phyloP scores from a whole-genome alignment of 2,797 vertebrate species.

The Premnoplex brunnescens region DNA sequence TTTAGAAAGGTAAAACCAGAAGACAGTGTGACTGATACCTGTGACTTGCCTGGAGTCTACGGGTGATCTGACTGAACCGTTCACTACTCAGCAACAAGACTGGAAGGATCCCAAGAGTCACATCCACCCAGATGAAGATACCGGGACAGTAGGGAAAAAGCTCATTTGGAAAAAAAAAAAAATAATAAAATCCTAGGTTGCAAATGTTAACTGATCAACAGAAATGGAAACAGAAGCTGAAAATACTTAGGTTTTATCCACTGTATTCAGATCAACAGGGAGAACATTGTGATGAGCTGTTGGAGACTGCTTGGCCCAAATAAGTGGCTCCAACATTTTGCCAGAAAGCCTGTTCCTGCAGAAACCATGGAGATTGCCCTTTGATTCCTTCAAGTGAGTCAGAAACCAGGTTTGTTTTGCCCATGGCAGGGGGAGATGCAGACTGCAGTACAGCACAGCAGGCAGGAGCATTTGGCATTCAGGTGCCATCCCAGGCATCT shows the following conservation, averaged over 20 bases:
- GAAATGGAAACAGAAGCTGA: neutral
- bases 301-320: neutral
- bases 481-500: neutral
- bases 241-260: neutral
- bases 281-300: neutral
- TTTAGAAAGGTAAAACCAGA: neutral
- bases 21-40: neutral
- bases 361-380: neutral
- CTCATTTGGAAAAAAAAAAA: neutral
- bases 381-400: neutral
- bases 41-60: neutral
- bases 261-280: neutral
- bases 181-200: neutral
- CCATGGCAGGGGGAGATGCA: neutral
- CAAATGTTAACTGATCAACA: neutral
- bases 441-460: neutral
- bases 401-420: neutral
- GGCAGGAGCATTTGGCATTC: neutral
- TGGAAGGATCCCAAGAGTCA: neutral
- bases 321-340: neutral
- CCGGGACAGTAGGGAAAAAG: neutral
- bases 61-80: neutral
- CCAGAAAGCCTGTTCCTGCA: neutral
- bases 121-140: neutral
- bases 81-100: neutral